Base-by-base conservation (phyloP, 35 echinoderm and acorn worm species). In the Anneissia japonica region DNA sequence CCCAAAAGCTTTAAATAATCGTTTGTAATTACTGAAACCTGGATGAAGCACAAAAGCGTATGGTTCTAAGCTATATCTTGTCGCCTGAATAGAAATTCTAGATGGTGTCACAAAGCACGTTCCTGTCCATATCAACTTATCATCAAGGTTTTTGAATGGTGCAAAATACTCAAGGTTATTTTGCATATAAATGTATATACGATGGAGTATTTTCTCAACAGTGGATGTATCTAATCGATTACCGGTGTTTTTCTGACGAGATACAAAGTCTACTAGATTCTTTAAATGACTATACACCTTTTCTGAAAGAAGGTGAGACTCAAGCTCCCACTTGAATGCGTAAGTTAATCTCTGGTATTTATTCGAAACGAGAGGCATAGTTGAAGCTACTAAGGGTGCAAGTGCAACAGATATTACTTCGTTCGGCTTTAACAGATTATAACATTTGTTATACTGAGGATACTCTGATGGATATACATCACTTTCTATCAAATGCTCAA, bases 81-180 rank as follows among this genome's bases (percentile, higher is more conserved):
- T 73, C 56, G 13, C 26, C 30, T 28, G 23, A 37, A 38, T 72
- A 43, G 40, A 83, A 4, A 84, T 74, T 75, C 73, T 90, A 0
- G 46, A 43, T 77, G 80, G 30, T 41, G 83, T 37, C 9, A 82
- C 38, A 34, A 90, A 83, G 3, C 39, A 34, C 6, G 46, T 32
- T 5, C 74, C 88, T 10, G 75, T 34, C 38, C 39, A 84, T 31
- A 90, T 39, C 88, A 72, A 84, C 40, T 41, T 43, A 40, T 32
- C 1, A 80, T 32, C 41, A 30, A 36, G 29, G 30, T 84, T 38
- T n/a, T 21, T 30, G 35, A 64, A 64, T 6, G 51, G 26, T 64
- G 11, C 26, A 23, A 64, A 64, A 9, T 64, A 9, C 2, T 64
- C 21, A 19, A 64, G 7, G 19, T 64, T 6, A 12, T 23, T 23